A percentile compares a stretch with the other conserved stretches of the same genome.
Conservation (phyloP, 2,888 invertebrate genomes). For the Chloroclystis v-ata region DNA sequence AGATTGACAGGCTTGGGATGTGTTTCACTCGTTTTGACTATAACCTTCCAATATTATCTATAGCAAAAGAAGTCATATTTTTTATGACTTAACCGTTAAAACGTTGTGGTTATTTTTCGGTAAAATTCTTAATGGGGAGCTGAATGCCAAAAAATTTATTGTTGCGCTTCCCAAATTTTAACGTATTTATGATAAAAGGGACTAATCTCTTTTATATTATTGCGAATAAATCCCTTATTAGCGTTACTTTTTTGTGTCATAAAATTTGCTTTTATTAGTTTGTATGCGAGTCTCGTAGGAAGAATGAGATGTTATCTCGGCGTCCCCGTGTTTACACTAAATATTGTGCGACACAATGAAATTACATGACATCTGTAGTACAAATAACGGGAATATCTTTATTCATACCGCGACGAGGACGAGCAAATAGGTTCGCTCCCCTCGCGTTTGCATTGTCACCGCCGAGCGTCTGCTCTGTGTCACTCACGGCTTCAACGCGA, state of each 20-base stretch:
- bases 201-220: conserved; percentile 63
- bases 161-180: conserved; percentile 37
- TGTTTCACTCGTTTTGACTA: not conserved
- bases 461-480: conserved; percentile 67
- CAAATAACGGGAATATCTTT: conserved; percentile 78
- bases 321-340: conserved; percentile 75
- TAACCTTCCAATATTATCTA: not conserved
- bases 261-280: conserved; percentile 61
- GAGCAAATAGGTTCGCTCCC: conserved; percentile 66
- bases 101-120: conserved; percentile 11
- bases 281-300: conserved; percentile 56
- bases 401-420: conserved; percentile 66
- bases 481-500: conserved; percentile 43
- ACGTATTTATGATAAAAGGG: conserved; percentile 49
- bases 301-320: conserved; percentile 70
- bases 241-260: conserved; percentile 52
- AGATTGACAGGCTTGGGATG: conserved; percentile 6
- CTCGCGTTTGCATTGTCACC: conserved; percentile 61
- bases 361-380: conserved; percentile 78
- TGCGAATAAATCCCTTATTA: conserved; percentile 69
- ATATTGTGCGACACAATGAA: conserved; percentile 76
- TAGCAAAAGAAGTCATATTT: not conserved
- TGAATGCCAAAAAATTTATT: conserved; percentile 25
- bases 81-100: conserved; percentile 11
- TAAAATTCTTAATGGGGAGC: conserved; percentile 20